Conservation (phyloP, 2,888 invertebrate genomes). For the Trissoscelio sp. region DNA sequence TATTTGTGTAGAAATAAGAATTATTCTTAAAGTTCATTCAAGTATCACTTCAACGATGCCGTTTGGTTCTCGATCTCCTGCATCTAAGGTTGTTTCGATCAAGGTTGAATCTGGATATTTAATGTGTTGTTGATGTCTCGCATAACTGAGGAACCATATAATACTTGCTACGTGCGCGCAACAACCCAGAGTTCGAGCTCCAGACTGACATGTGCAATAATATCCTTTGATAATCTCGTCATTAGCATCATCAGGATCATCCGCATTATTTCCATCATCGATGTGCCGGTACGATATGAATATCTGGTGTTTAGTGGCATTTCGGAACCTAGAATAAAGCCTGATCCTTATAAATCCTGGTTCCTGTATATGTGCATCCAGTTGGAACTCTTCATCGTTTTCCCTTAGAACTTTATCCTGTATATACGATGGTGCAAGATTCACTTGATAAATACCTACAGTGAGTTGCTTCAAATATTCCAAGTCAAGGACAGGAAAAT, state of each 20-base stretch:
- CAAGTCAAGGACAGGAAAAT: conserved; percentile 48
- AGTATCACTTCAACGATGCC: no score
- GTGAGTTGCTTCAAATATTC: conserved; percentile 48
- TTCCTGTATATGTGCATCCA: no score
- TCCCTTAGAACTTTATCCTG: conserved; percentile 46
- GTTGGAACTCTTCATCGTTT: conserved; percentile 44
- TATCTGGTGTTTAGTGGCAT: no score
- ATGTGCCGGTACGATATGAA: conserved; percentile 13
- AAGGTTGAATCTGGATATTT: conserved; percentile 7
- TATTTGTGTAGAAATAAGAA: no score
- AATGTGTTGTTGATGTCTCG: conserved; percentile 1
- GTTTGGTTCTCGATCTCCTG: no score
- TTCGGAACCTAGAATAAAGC: conserved; percentile 37
- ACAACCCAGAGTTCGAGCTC: conserved; percentile 6
- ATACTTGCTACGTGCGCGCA: no score
- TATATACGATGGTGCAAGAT: conserved; percentile 45
- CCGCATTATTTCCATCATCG: neutral
- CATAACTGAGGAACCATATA: no score
- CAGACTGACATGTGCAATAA: conserved; percentile 19
- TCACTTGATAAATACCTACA: conserved; percentile 55
- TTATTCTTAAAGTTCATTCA: no score
- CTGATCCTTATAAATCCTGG: conserved; percentile 47
- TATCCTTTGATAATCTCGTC: conserved; percentile 1
- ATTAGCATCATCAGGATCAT: neutral
- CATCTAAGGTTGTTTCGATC: neutral